phyloP scores from a whole-genome alignment of 2,888 invertebrate genomes.

The Amiota communis region DNA sequence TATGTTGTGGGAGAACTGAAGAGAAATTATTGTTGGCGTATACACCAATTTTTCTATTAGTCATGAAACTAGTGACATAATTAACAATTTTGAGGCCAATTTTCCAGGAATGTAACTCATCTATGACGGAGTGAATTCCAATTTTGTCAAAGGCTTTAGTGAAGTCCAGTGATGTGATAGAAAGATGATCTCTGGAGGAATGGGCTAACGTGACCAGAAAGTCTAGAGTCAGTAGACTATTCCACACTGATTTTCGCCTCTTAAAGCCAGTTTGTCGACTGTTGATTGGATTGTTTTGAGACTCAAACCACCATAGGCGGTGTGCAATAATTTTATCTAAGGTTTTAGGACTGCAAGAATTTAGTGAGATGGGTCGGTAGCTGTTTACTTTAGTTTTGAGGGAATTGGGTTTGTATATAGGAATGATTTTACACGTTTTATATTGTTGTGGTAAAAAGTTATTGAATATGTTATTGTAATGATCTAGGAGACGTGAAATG shows the following conservation, averaged over 20 bases:
- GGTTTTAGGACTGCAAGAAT: too few relatives aligned
- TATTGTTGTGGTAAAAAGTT: background rate
- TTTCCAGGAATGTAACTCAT: background rate
- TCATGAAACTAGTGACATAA: too few relatives aligned
- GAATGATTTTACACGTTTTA: background rate
- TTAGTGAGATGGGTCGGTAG: too few relatives aligned
- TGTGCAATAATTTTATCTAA: too few relatives aligned
- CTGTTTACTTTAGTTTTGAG: background rate
- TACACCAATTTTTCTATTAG: too few relatives aligned
- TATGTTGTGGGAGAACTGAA: too few relatives aligned
- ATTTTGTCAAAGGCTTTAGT: background rate
- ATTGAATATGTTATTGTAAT: slow-evolving; percentile 2
- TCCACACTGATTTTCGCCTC: background rate
- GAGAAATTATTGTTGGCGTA: too few relatives aligned
- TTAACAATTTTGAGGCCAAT: background rate
- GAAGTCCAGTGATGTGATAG: background rate
- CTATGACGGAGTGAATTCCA: background rate
- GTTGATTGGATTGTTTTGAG: slow-evolving; percentile 3
- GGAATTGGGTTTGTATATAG: background rate
- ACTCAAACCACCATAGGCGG: slow-evolving; percentile 1
- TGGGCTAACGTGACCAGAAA: background rate
- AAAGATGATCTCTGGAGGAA: background rate
- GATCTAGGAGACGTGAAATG: too few relatives aligned
- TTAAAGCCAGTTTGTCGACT: slow-evolving; percentile 4
- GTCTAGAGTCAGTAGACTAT: too few relatives aligned